phyloP scores from a whole-genome alignment of 1,140 invertebrate species.

The Phymorhynchus buccinoides region DNA sequence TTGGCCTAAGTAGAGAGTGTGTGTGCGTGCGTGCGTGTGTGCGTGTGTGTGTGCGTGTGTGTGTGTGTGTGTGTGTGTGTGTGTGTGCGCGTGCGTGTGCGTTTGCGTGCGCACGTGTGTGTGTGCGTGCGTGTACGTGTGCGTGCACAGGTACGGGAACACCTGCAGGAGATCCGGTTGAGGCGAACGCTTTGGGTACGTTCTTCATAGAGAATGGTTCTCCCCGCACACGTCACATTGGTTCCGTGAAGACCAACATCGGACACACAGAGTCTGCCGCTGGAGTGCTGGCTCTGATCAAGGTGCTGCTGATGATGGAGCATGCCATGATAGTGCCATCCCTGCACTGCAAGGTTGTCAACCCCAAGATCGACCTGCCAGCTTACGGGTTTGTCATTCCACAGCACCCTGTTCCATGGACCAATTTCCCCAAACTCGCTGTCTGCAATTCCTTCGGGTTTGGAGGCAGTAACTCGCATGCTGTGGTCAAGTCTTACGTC shows the following conservation, averaged over 20 bases:
- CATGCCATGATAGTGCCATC: conserved; percentile 56
- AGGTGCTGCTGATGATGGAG: conserved; percentile 65
- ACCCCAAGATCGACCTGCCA: conserved; percentile 54
- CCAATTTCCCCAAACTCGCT: conserved; percentile 62
- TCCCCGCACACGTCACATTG: conserved; percentile 47
- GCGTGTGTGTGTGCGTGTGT: no score
- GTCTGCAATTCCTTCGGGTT: conserved; percentile 65
- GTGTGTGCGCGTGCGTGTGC: no score
- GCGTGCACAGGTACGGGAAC: conserved; percentile 57
- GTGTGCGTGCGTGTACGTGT: no score
- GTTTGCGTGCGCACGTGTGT: no score
- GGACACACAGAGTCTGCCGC: conserved; percentile 54
- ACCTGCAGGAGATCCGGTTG: conserved; percentile 54
- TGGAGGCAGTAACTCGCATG: conserved; percentile 65
- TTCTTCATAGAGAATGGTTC: conserved; percentile 33
- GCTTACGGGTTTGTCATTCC: conserved; percentile 54
- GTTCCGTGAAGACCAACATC: conserved; percentile 67
- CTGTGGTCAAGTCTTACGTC: conserved; percentile 41
- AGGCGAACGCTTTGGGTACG: conserved; percentile 48
- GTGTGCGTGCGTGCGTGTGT: no score
- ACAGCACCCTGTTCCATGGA: conserved; percentile 55
- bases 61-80: no score
- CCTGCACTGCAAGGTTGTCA: conserved; percentile 44
- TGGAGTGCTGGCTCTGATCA: conserved; percentile 37
- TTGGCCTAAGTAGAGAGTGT: no score